Evolutionary conservation across 2,888 invertebrate genomes (phyloP).

Genomic region (Aleiodes leptofemur): DNA sequence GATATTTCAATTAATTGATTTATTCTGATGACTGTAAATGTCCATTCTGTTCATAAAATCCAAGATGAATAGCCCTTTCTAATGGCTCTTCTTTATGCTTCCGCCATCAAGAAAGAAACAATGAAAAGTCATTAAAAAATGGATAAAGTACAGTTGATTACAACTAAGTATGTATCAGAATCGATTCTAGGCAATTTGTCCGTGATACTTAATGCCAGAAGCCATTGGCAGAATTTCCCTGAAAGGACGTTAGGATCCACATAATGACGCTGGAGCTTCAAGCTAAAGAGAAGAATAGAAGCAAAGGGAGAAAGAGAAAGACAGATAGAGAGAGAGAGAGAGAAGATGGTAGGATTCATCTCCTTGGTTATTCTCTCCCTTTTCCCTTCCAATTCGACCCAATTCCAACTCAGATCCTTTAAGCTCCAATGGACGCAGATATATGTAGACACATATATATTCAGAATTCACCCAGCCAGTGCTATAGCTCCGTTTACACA

Average conservation of each 20-base stretch:
- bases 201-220: slow-evolving; percentile 5
- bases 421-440: slow-evolving; percentile 54
- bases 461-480: slow-evolving; percentile 7
- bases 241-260: slow-evolving; percentile 19
- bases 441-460: slow-evolving; percentile 12
- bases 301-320: slow-evolving; percentile 17
- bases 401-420: slow-evolving; percentile 54
- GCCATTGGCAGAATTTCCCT: slow-evolving; percentile 13
- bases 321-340: slow-evolving; percentile 28
- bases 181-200: slow-evolving; percentile 19
- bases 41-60: no score
- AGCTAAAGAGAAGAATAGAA: neutral
- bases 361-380: slow-evolving; percentile 4
- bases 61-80: no score
- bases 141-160: no score
- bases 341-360: slow-evolving; percentile 37
- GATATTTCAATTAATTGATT: no score
- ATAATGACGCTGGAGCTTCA: slow-evolving; percentile 33
- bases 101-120: no score
- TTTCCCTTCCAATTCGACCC: slow-evolving; percentile 45
- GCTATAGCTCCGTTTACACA: neutral
- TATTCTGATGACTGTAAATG: no score
- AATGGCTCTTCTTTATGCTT: no score
- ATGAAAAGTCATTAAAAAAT: no score
- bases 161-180: neutral